Evolutionary conservation across 2,113 vertebrate species (phyloP).

Genomic region (Zosterops lateralis): DNA sequence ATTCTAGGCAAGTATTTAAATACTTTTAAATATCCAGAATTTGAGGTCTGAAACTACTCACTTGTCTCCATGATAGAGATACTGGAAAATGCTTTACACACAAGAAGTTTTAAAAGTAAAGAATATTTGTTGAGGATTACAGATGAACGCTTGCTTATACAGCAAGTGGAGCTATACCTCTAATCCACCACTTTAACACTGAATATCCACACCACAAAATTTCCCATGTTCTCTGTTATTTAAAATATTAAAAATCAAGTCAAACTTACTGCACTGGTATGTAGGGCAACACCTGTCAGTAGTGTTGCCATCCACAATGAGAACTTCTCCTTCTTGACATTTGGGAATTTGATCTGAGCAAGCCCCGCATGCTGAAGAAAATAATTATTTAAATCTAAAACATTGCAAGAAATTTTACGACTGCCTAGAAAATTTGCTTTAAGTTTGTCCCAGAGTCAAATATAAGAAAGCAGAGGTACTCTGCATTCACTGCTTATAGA

Average conservation of each 20-base stretch:
- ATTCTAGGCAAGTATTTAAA: not conserved
- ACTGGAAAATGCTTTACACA: not conserved
- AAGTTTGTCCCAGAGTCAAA: not conserved
- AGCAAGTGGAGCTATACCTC: not conserved
- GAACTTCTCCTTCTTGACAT: constrained; percentile 86
- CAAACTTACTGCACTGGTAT: constrained; percentile 88
- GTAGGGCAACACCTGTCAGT: constrained; percentile 89
- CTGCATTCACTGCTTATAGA: not conserved
- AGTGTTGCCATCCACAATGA: constrained; percentile 82
- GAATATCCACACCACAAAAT: not conserved
- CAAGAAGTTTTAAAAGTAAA: not conserved
- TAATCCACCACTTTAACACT: not conserved
- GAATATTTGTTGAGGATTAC: not conserved
- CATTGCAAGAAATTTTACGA: not conserved
- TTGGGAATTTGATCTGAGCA: constrained; percentile 79
- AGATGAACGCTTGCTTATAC: not conserved
- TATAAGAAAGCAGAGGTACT: not conserved
- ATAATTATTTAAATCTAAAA: not conserved
- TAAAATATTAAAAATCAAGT: not conserved
- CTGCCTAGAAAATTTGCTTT: not conserved
- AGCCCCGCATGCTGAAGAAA: constrained; percentile 78
- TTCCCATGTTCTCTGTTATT: not conserved
- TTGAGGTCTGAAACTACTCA: not conserved
- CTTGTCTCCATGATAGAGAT: not conserved
- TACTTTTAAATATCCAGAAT: not conserved